Conservation (phyloP, 2,888 invertebrate species). For the Protula sp. region DNA sequence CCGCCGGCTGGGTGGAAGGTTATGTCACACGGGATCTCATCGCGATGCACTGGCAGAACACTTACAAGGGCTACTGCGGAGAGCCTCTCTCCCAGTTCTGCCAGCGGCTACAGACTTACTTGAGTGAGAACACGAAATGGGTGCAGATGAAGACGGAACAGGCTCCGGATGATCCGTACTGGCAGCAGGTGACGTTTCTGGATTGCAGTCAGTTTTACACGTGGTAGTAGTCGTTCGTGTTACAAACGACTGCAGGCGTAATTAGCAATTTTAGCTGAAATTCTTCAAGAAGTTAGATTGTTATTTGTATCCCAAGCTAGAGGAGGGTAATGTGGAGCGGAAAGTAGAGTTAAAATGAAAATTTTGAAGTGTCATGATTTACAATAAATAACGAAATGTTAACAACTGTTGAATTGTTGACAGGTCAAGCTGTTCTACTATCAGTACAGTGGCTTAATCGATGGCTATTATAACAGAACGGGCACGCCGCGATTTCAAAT, state of each 20-base stretch:
- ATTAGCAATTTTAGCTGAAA: too few species aligned
- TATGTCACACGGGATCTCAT: conserved; percentile 70
- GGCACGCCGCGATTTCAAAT: conserved; percentile 30
- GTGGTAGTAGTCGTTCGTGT: too few species aligned
- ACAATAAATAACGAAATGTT: too few species aligned
- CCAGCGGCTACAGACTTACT: conserved; percentile 62
- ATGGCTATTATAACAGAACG: conserved; percentile 62
- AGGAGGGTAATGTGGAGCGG: too few species aligned
- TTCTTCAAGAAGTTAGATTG: too few species aligned
- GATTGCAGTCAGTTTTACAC: too few species aligned
- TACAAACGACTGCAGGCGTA: too few species aligned
- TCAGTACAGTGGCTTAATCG: conserved; percentile 72
- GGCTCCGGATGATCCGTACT: conserved; percentile 63
- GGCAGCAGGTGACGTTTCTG: conserved; percentile 74
- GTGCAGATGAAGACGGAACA: conserved; percentile 61
- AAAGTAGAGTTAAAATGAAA: too few species aligned
- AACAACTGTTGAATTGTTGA: too few species aligned
- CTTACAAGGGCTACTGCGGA: conserved; percentile 60
- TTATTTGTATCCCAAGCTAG: too few species aligned
- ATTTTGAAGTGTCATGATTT: too few species aligned
- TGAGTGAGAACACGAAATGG: conserved; percentile 64
- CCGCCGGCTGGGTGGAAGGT: conserved; percentile 80
- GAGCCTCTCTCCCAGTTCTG: conserved; percentile 58
- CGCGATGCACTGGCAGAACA: conserved; percentile 73
- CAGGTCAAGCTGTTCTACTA: conserved; percentile 65